Percentiles rank a stretch among this genome's conserved stretches.
These are phyloP conservation scores for Xiphias gladius DNA, from an alignment of 2,113 vertebrate species.

Conservation along the genomic window DNA sequence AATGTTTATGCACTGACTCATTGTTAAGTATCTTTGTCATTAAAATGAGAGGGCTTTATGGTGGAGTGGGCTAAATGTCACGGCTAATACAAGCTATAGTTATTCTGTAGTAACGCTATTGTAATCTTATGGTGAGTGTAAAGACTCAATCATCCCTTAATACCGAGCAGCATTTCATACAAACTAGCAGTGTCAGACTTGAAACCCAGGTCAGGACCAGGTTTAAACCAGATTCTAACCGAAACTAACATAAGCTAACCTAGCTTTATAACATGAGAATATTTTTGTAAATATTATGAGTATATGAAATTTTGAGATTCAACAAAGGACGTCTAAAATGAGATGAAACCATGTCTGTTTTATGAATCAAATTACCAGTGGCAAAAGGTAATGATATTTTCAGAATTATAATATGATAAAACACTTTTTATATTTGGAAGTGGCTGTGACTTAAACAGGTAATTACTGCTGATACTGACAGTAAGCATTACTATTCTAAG, in stretches of 20 bases:
- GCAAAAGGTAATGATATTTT: not conserved
- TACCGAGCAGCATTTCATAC: not conserved
- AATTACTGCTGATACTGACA: not conserved
- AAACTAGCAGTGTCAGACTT: not conserved
- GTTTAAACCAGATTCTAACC: too few species aligned
- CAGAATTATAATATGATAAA: not conserved
- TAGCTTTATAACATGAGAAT: not conserved
- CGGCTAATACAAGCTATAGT: not conserved
- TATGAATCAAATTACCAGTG: not conserved
- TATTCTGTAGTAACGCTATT: not conserved
- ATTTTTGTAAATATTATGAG: not conserved
- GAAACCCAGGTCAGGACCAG: not conserved
- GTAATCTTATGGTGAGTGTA: not conserved
- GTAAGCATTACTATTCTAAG: not conserved
- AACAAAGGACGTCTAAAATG: too few species aligned
- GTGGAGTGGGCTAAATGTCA: not conserved
- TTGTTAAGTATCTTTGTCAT: not conserved
- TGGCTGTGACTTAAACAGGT: not conserved
- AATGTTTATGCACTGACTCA: not conserved
- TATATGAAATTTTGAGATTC: too few species aligned
- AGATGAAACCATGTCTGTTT: not conserved
- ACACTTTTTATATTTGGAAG: not conserved
- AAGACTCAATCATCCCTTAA: not conserved
- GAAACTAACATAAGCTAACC: too few species aligned
- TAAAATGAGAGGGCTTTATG: not conserved